Evolutionary conservation across 2,888 invertebrate species (phyloP).

Genomic region (Plebejus melissa): DNA sequence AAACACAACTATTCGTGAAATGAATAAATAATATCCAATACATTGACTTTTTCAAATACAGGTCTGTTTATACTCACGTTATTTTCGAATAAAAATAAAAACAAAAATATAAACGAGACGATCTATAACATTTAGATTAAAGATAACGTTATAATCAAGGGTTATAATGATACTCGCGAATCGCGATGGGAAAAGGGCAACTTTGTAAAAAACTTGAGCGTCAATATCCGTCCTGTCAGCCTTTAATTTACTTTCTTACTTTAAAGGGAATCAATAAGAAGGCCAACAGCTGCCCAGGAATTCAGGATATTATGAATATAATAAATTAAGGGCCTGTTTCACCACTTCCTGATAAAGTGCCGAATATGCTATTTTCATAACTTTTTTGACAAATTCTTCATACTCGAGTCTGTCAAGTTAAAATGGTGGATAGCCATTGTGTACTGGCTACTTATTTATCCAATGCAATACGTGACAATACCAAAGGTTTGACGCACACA

Average conservation of each 20-base stretch:
- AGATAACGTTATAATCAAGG: background rate
- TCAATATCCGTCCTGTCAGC: constrained; percentile 3
- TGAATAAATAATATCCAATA: no score
- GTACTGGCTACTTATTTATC: no score
- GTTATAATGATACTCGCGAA: background rate
- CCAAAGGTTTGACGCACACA: no score
- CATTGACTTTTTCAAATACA: background rate
- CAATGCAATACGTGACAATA: no score
- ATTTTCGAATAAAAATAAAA: background rate
- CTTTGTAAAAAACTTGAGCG: constrained; percentile 4
- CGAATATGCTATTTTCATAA: no score
- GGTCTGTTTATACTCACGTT: background rate
- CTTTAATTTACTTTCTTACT: constrained; percentile 5
- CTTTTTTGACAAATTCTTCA: no score
- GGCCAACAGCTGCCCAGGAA: background rate
- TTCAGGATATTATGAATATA: background rate
- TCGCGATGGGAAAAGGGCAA: background rate
- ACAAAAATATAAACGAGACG: background rate
- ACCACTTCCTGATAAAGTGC: no score
- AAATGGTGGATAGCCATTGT: no score
- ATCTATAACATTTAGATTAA: background rate
- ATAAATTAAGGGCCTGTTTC: background rate
- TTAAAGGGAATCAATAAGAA: background rate
- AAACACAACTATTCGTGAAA: no score
- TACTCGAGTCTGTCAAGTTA: no score